Evolutionary conservation across 2,888 invertebrate species (phyloP).

Genomic region (Adelognathus sp.): DNA sequence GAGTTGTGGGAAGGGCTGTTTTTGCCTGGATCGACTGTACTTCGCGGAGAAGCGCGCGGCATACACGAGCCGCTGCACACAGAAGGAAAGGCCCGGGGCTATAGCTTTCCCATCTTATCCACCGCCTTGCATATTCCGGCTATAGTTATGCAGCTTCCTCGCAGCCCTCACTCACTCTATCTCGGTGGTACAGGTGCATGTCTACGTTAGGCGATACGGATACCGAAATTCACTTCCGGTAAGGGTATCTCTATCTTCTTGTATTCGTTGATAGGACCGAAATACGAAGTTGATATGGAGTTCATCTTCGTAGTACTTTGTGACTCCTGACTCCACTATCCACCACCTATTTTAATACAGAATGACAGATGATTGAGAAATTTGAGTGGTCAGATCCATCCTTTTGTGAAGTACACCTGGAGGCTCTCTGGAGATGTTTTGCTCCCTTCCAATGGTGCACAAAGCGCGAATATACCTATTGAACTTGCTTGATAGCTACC

Average conservation of each 20-base stretch:
- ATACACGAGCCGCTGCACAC: constrained; percentile 60
- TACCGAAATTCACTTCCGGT: constrained; percentile 69
- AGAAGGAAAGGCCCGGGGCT: constrained; percentile 75
- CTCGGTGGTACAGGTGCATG: constrained; percentile 61
- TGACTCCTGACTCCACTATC: too few species aligned
- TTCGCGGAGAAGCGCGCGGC: constrained; percentile 58
- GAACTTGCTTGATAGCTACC: too few species aligned
- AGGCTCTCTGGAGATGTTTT: too few species aligned
- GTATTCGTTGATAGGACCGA: constrained; percentile 19
- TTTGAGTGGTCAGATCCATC: too few species aligned
- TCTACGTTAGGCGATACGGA: constrained; percentile 72
- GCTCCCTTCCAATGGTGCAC: too few species aligned
- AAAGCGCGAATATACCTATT: too few species aligned
- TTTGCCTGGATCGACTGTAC: constrained; percentile 68
- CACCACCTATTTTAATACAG: too few species aligned
- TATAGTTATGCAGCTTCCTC: constrained; percentile 24
- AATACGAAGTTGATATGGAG: constrained; percentile 22
- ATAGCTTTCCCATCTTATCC: constrained; percentile 78
- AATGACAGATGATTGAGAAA: too few species aligned
- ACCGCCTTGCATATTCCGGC: constrained; percentile 43
- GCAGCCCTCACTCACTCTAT: constrained; percentile 51
- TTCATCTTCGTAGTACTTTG: too few species aligned
- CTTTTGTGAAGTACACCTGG: too few species aligned
- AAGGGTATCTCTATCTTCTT: constrained; percentile 41
- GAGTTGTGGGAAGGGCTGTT: constrained; percentile 13